These are phyloP conservation scores for rat (Rattus norvegicus) DNA, from an alignment of 2,113 vertebrate species.

Conservation along the genomic window GRCr8 NC_086032.1:107110001-107110500, in stretches of 20 bases:
- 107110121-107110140: neutral
- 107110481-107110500: neutral
- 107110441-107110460: neutral
- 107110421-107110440: neutral
- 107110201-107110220: neutral
- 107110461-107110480: neutral
- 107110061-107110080: neutral
- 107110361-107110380: neutral
- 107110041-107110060: neutral
- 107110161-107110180: neutral
- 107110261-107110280: slow-evolving; percentile 14
- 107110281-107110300: slow-evolving; percentile 34
- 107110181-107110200: neutral
- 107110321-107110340: slow-evolving; percentile 35
- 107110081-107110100: neutral
- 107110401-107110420: slow-evolving; percentile 5
- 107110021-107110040: neutral
- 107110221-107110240: neutral
- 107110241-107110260: neutral
- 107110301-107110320: neutral
- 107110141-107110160: neutral
- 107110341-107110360: neutral
- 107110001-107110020: neutral
- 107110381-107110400: neutral
- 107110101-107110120: no score